Conservation (phyloP, 2,113 vertebrate genomes). For the Formicarius rufipectus region DNA sequence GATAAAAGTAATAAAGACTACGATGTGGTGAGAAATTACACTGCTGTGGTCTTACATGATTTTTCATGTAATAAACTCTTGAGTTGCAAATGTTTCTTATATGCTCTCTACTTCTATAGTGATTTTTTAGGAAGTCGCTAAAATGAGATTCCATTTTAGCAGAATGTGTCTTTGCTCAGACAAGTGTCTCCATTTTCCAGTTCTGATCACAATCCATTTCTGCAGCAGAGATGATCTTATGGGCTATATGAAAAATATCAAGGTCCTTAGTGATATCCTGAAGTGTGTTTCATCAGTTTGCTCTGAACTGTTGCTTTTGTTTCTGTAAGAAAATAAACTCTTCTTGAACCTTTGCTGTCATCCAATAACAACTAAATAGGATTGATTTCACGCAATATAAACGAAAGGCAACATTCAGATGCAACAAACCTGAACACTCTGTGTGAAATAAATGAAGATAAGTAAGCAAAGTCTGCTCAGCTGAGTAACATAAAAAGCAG, state of each 20-base stretch:
- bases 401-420: neutral
- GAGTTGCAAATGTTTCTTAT: neutral
- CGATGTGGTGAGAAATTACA: neutral
- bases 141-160: neutral
- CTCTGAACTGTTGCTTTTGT: neutral
- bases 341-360: neutral
- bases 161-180: neutral
- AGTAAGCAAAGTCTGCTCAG: neutral
- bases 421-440: neutral
- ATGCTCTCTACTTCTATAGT: neutral
- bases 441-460: neutral
- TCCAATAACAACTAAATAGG: neutral
- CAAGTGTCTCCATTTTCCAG: neutral
- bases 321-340: neutral
- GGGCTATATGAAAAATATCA: neutral
- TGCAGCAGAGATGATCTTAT: neutral
- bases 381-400: neutral
- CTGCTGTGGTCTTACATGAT: neutral
- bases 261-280: neutral
- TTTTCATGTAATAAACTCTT: neutral
- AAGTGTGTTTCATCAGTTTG: neutral
- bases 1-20: neutral
- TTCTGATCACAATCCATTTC: neutral
- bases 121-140: neutral
- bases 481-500: neutral